Conservation (phyloP, 1,140 invertebrate genomes). For the Drosophila mayri region DNA sequence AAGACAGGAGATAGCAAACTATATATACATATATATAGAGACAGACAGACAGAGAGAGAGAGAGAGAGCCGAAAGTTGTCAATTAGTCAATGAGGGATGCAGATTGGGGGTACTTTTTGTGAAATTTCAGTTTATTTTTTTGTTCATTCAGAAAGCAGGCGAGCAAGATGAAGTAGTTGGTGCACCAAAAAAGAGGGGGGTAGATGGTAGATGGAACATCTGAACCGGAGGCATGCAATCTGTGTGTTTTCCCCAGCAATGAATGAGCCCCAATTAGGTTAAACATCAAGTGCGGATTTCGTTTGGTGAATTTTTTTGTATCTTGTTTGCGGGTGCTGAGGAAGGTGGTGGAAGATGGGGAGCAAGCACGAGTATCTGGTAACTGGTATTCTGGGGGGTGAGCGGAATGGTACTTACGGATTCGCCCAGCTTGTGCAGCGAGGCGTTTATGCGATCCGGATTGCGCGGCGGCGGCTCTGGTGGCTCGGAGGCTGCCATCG, state of each 20-base stretch:
- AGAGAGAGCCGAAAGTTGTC: slow-evolving; percentile 38
- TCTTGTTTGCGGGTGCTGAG: slow-evolving; percentile 23
- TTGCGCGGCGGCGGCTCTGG: slow-evolving; percentile 85
- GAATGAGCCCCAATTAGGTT: slow-evolving; percentile 74
- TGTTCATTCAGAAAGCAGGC: slow-evolving; percentile 2
- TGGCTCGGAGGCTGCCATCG: slow-evolving; percentile 85
- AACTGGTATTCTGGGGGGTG: slow-evolving; percentile 6
- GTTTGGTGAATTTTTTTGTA: slow-evolving; percentile 33
- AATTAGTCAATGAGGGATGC: slow-evolving; percentile 62
- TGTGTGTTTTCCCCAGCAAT: slow-evolving; percentile 47
- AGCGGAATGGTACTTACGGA: slow-evolving; percentile 79
- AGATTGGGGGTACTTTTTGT: slow-evolving; percentile 17
- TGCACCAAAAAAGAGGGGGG: slow-evolving; percentile 32
- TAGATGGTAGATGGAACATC: background rate
- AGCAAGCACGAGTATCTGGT: slow-evolving; percentile 7
- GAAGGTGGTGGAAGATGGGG: background rate
- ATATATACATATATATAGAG: background rate
- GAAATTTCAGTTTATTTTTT: slow-evolving; percentile 28
- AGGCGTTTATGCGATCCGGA: slow-evolving; percentile 85
- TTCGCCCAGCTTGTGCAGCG: slow-evolving; percentile 83
- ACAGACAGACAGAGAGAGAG: slow-evolving; percentile 1
- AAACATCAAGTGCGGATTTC: slow-evolving; percentile 64
- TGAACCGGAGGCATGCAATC: slow-evolving; percentile 28
- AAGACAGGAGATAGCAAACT: slow-evolving; percentile 11
- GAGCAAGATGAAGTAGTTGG: slow-evolving; percentile 24